phyloP scores from a whole-genome alignment of 1,140 invertebrate genomes.

The Drosophila pectinifera region DNA sequence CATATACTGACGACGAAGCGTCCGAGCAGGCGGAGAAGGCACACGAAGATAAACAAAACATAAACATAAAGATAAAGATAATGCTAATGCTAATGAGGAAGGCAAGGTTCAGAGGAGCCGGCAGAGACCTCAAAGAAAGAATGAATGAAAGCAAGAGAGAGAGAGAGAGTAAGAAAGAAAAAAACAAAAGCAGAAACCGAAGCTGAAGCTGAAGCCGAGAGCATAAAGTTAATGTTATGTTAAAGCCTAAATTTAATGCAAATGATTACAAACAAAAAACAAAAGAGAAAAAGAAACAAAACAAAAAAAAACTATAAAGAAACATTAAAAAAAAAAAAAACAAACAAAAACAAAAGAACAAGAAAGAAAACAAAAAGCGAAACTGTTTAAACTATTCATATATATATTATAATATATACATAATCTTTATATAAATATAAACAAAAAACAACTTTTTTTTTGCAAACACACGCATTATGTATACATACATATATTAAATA shows the following conservation, averaged over 20 bases:
- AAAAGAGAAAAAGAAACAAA: slow-evolving; percentile 10
- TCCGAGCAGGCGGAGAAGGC: background rate
- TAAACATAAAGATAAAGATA: background rate
- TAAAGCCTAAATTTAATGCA: slow-evolving; percentile 56
- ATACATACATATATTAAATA: slow-evolving; percentile 77
- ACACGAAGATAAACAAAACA: background rate
- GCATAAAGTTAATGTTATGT: slow-evolving; percentile 71
- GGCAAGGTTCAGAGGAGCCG: no score
- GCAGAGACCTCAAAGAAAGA: background rate
- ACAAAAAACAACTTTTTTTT: slow-evolving; percentile 41
- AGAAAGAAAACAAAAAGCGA: slow-evolving; percentile 35
- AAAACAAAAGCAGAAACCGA: slow-evolving; percentile 27
- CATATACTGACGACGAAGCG: slow-evolving; percentile 3
- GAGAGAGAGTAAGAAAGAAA: slow-evolving; percentile 21
- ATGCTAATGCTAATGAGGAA: slow-evolving; percentile 10
- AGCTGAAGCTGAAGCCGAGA: slow-evolving; percentile 34
- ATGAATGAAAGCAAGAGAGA: slow-evolving; percentile 17
- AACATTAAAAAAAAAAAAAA: slow-evolving; percentile 1
- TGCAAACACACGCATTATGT: slow-evolving; percentile 45
- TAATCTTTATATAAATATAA: slow-evolving; percentile 54
- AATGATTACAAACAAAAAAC: slow-evolving; percentile 22
- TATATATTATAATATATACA: slow-evolving; percentile 54
- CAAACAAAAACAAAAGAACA: slow-evolving; percentile 19
- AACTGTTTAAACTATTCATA: slow-evolving; percentile 55
- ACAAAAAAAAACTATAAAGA: slow-evolving; percentile 6